phyloP scores from a whole-genome alignment of 2,113 vertebrate genomes.

The Pantherophis guttatus region DNA sequence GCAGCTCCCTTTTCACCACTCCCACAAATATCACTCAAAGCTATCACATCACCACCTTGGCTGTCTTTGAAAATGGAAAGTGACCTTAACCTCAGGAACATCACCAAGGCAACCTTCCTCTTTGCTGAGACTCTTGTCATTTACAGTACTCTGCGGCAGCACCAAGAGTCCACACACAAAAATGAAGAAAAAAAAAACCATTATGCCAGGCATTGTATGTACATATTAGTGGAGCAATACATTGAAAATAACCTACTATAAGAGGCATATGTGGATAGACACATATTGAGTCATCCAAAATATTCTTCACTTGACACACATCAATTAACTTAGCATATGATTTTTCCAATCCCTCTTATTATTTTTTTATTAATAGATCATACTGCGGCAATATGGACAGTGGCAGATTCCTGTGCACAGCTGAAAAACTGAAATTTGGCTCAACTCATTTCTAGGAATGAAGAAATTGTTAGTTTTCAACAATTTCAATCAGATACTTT shows the following conservation, averaged over 20 bases:
- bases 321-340: not conserved
- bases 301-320: not conserved
- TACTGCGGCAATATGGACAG: not conserved
- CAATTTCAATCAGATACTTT: not conserved
- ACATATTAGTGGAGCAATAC: not conserved
- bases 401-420: not conserved
- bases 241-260: not conserved
- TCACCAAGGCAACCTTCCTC: conserved; percentile 10
- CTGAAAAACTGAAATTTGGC: not conserved
- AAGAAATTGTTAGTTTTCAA: not conserved
- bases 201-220: not conserved
- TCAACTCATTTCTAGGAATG: not conserved
- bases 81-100: not conserved
- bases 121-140: not conserved
- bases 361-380: not conserved
- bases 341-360: not conserved
- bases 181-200: not conserved
- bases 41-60: not conserved
- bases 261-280: not conserved
- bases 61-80: conserved; percentile 34
- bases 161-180: not conserved
- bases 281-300: not conserved
- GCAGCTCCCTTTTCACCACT: conserved; percentile 14
- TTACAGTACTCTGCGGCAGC: conserved; percentile 1
- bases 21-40: not conserved